Evolutionary conservation across 2,113 vertebrate genomes (phyloP).

Genomic region (Indri indri): DNA sequence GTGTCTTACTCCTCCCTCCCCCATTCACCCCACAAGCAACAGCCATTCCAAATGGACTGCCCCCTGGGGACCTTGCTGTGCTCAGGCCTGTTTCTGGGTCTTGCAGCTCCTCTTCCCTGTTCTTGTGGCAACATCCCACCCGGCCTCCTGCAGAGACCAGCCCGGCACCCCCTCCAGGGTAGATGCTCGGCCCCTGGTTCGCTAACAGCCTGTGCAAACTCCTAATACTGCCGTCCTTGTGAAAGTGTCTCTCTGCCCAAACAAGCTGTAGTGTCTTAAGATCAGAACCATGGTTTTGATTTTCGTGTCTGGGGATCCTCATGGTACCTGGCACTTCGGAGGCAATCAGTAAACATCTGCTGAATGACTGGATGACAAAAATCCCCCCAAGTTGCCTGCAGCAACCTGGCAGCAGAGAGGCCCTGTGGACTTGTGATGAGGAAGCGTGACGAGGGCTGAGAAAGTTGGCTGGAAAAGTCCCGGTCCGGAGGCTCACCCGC

Average conservation of each 20-base stretch:
- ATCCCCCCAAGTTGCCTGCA: background rate
- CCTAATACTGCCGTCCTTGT: no score
- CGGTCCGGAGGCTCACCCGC: background rate
- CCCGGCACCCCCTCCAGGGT: rapidly evolving
- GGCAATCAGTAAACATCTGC: background rate
- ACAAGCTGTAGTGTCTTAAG: background rate
- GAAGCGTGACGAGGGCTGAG: background rate
- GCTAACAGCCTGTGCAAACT: background rate
- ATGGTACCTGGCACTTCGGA: background rate
- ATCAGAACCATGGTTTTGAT: background rate
- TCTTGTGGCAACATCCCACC: background rate
- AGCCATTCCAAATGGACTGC: background rate
- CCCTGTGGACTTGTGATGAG: background rate
- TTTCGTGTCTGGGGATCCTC: background rate
- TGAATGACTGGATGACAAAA: background rate
- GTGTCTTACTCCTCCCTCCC: background rate
- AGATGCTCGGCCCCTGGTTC: background rate
- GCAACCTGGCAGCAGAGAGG: no score
- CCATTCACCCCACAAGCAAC: rapidly evolving
- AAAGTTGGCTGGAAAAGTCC: background rate
- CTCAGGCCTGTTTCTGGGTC: background rate
- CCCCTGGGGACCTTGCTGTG: background rate
- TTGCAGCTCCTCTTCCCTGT: background rate
- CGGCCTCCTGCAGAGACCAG: background rate
- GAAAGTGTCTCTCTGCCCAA: background rate